A percentile compares a stretch with the other conserved stretches of the same genome.
Evolutionary conservation across 2,113 vertebrate species (phyloP).

Genomic region (Hylia prasina): DNA sequence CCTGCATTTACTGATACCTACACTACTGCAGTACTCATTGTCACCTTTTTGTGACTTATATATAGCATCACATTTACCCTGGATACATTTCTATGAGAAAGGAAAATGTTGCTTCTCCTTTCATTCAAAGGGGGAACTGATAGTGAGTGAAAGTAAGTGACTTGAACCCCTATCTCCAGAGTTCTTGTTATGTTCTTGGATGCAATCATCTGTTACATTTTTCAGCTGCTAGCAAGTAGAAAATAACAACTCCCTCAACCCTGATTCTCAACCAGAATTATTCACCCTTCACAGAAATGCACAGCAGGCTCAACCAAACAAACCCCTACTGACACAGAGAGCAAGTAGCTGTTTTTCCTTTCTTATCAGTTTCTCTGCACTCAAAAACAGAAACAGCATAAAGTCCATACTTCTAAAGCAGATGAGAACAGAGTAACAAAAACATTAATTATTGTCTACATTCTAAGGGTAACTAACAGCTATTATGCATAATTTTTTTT

Average conservation of each 20-base stretch:
- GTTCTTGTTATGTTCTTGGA: conserved; percentile 9
- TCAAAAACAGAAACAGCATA: background rate
- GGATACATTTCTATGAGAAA: background rate
- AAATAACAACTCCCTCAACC: conserved; percentile 26
- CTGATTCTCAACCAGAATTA: conserved; percentile 19
- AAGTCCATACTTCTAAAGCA: background rate
- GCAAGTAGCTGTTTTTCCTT: background rate
- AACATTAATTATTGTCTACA: background rate
- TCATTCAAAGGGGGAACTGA: background rate
- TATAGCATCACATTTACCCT: background rate
- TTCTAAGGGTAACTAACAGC: background rate
- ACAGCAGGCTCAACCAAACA: background rate
- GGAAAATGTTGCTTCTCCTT: background rate
- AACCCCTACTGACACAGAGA: background rate
- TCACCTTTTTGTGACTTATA: background rate
- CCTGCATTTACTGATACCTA: background rate
- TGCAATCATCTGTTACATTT: background rate
- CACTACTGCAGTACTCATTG: rapidly evolving
- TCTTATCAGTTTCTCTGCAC: background rate
- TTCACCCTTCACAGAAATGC: background rate
- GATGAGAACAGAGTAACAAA: background rate
- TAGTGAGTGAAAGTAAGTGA: background rate
- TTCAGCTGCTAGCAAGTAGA: background rate
- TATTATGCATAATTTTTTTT: background rate
- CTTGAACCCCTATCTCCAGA: conserved; percentile 4